Base-by-base conservation (phyloP, 2,888 invertebrate genomes). In the Drosophila diplacantha region DNA sequence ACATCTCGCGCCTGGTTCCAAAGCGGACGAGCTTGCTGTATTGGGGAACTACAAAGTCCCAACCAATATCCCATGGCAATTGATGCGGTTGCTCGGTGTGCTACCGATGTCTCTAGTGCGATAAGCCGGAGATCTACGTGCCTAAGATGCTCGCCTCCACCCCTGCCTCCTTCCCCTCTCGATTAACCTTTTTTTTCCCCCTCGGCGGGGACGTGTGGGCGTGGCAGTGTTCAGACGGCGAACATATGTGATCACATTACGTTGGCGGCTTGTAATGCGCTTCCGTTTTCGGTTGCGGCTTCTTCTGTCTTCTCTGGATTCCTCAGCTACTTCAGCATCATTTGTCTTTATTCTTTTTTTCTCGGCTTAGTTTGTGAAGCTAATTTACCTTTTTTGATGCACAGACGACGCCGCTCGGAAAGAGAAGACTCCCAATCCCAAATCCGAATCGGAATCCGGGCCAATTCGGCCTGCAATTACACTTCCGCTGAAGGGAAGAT, bases 171-270 rank as follows among this genome's bases (percentile, higher is more conserved):
- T 3, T 14, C 8, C 16, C 20, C 46, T 9, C 11, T 14, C n/a
- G 32, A 60, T 43, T 43, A 18, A 46, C 16, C 31, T 39, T 29
- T 35, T 35, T 32, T n/a, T 31, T 2, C 22, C 16, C 14, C 11
- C 18, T 22, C 31, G 35, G 34, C 9, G 14, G n/a, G 46, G 38
- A 50, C 34, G 41, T 56, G 61, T 52, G 67, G 53, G 68, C 59
- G 66, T 67, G 66, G 22, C 57, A 22, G 8, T 16, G 24, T 31
- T 50, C 38, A 60, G 35, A 49, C 29, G 14, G 44, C 49, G 35
- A 63, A 69, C 64, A 72, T 71, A 67, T 71, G 81, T 62, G 81
- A 81, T 77, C 79, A 75, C 65, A 77, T 77, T 81, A 77, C 81
- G 70, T 49, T 62, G 67, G 63, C 66, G 69, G 71, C 62, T 51